A percentile compares a stretch with the other conserved stretches of the same genome.
These are phyloP conservation scores for Vimba vimba DNA, from an alignment of 2,113 vertebrate genomes.

Conservation along the genomic window DNA sequence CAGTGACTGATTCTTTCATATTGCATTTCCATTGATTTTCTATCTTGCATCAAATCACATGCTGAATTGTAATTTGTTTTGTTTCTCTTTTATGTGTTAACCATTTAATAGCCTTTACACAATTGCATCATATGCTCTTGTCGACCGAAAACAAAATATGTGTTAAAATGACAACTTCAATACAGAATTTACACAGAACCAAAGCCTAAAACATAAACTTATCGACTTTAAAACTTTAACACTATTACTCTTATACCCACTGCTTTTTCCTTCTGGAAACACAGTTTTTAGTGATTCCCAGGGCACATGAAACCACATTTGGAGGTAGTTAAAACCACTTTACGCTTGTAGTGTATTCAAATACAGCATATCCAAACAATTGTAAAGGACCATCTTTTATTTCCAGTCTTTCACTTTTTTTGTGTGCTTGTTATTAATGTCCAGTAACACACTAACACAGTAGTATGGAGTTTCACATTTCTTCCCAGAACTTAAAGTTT, in stretches of 20 bases:
- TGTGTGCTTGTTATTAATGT: background rate
- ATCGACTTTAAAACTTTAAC: background rate
- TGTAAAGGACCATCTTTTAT: too few species aligned
- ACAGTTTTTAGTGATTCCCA: too few species aligned
- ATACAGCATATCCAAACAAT: too few species aligned
- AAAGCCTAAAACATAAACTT: background rate
- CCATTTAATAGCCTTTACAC: background rate
- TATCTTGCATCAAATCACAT: too few species aligned
- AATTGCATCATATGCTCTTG: background rate
- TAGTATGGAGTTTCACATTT: background rate
- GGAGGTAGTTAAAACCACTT: too few species aligned
- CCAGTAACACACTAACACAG: background rate
- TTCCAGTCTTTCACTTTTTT: background rate
- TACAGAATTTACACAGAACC: background rate
- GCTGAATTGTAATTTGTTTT: background rate
- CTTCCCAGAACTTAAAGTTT: background rate
- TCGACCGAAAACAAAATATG: background rate
- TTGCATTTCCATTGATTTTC: too few species aligned
- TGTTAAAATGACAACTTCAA: background rate
- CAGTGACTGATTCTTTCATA: too few species aligned
- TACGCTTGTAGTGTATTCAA: too few species aligned
- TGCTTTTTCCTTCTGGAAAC: too few species aligned
- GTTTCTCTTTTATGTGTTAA: background rate
- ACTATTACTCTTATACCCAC: too few species aligned
- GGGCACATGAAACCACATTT: too few species aligned